Base-by-base conservation (phyloP, 1,140 invertebrate genomes). In the Drosophila yakuba region DNA sequence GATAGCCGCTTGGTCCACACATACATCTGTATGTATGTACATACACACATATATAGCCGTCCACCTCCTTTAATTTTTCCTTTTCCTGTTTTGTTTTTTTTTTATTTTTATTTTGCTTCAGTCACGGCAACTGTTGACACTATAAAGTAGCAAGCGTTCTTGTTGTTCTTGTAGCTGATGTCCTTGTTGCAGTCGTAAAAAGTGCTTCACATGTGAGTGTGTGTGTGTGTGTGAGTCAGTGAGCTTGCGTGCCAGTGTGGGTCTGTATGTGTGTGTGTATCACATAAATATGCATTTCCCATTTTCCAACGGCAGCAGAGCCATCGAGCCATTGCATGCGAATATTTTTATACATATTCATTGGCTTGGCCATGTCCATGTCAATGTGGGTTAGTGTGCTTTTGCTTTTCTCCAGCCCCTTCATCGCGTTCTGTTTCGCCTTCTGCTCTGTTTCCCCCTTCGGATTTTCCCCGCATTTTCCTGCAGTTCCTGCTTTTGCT, bases 121-220 rank as follows among this genome's bases (percentile, higher is more conserved):
- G 61, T 77, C 63, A 60, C 64, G 79, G 79, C 79, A 76, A 88
- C 79, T 88, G 82, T 86, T 86, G 83, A 86, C 83, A 88, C 79
- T 69, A 73, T 62, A 88, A 79, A 86, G 83, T 79, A 79, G 83
- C 74, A 58, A 55, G 39, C 56, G 57, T 56, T 71, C 60, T 74
- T 83, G 71, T 64, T 82, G 57, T 59, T 58, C 47, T 25, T 59
- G 57, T 56, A 67, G 64, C 45, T 71, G 68, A 38, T 73, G 76
- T 76, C 71, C 63, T 78, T 83, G 57, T 64, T 74, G 59, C 61
- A 56, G 80, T 72, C 38, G 74, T 52, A 79, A 78, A 78, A 59
- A 64, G 54, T 14, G 69, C 28, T 51, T 11, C 11, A 25, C 35
- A 43, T 39, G 45, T 17, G 28, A 69, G 20, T 55, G 25, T 54